These are phyloP conservation scores for Paelopatides confundens DNA, from an alignment of 53 echinoderm and acorn worm species.

Conservation along the genomic window DNA sequence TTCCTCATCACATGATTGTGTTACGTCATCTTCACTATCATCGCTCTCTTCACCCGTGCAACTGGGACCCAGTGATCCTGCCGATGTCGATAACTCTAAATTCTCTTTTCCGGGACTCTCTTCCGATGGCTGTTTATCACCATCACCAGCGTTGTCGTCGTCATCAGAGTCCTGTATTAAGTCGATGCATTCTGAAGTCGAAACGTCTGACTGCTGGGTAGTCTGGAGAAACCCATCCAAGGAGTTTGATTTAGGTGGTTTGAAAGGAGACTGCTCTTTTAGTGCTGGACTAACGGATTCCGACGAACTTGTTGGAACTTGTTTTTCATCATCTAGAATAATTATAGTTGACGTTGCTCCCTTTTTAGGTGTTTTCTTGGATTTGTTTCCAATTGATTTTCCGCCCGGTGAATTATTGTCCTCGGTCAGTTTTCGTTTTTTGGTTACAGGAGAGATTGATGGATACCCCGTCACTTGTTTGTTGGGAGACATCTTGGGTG, in stretches of 20 bases:
- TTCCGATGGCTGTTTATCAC: background rate
- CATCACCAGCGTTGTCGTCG: constrained; percentile 32
- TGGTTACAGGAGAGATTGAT: background rate
- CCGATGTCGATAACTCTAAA: background rate
- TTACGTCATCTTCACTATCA: background rate
- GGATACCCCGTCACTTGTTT: background rate
- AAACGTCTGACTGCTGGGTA: constrained; percentile 87
- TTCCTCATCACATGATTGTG: background rate
- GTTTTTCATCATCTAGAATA: constrained; percentile 61
- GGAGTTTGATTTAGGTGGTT: constrained; percentile 40
- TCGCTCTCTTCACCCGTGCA: background rate
- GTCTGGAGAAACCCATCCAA: constrained; percentile 84
- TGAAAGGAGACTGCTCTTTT: constrained; percentile 17
- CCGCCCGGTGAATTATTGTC: background rate
- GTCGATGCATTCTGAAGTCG: constrained; percentile 61
- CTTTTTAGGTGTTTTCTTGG: background rate
- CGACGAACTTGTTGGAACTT: constrained; percentile 89
- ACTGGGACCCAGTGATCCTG: background rate
- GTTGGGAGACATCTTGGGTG: constrained; percentile 34
- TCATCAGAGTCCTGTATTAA: constrained; percentile 40
- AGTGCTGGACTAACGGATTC: constrained; percentile 38
- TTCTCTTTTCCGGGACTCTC: background rate
- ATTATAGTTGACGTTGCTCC: constrained; percentile 28
- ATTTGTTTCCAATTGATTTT: background rate
- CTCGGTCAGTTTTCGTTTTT: background rate